A percentile compares a stretch with the other conserved stretches of the same genome.
phyloP scores from a whole-genome alignment of 2,797 vertebrate species.

The Paguma larvata region DNA sequence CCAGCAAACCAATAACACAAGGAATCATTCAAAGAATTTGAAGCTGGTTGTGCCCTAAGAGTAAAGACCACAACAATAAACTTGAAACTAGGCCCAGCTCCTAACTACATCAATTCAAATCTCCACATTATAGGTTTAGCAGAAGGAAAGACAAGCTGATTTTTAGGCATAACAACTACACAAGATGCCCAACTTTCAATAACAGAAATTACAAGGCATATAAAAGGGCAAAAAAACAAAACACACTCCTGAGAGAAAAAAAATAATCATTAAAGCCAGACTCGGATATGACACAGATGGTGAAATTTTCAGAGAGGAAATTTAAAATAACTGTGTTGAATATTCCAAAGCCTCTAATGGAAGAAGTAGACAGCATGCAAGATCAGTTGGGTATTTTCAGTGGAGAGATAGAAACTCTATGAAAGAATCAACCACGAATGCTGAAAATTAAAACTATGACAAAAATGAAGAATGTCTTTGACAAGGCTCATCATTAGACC shows the following conservation, averaged over 20 bases:
- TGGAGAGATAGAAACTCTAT: not conserved
- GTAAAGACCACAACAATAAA: not conserved
- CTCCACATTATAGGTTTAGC: not conserved
- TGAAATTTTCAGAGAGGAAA: not conserved
- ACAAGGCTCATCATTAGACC: not conserved
- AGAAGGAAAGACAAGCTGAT: not conserved
- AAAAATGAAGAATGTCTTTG: not conserved
- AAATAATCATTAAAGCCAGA: not conserved
- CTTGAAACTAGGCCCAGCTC: not conserved
- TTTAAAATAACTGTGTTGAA: not conserved
- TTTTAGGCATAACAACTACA: not conserved
- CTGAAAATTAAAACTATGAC: slow-evolving; percentile 1
- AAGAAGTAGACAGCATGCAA: not conserved
- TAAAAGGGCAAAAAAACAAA: not conserved
- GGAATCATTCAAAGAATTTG: not conserved
- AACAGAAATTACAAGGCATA: slow-evolving; percentile 32
- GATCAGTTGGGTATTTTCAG: not conserved
- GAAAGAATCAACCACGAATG: not conserved
- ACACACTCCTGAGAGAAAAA: not conserved
- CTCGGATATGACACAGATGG: not conserved
- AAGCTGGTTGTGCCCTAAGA: not conserved
- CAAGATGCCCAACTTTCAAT: not conserved
- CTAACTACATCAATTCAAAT: not conserved
- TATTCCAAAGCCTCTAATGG: not conserved
- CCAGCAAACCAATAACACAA: not conserved